phyloP scores from a whole-genome alignment of 2,113 vertebrate species.

The Donacobius atricapilla region DNA sequence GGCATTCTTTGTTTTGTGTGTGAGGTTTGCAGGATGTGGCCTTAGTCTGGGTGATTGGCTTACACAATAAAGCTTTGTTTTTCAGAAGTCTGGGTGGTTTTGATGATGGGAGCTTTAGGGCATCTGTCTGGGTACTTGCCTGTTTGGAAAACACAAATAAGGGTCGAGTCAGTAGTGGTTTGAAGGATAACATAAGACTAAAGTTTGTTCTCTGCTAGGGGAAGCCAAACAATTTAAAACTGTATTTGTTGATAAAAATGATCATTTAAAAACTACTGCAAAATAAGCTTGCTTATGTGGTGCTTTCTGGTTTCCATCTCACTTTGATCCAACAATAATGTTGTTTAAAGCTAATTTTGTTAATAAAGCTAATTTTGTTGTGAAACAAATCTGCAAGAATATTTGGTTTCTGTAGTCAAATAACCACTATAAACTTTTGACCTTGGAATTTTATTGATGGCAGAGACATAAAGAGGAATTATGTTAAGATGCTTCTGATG shows the following conservation, averaged over 20 bases:
- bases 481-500: neutral
- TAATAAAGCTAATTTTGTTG: neutral
- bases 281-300: neutral
- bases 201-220: neutral
- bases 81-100: slow-evolving; percentile 86
- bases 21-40: slow-evolving; percentile 91
- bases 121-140: slow-evolving; percentile 88
- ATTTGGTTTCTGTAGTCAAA: neutral
- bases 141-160: slow-evolving; percentile 49
- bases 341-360: neutral
- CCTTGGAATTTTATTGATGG: neutral
- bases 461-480: neutral
- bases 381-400: neutral
- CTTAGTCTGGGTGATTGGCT: slow-evolving; percentile 93
- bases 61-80: slow-evolving; percentile 94
- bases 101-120: slow-evolving; percentile 72
- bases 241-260: neutral
- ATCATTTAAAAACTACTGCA: neutral
- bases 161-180: neutral
- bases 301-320: neutral
- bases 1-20: slow-evolving; percentile 82
- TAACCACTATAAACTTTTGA: neutral
- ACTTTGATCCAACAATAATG: neutral
- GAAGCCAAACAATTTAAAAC: neutral
- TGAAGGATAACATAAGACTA: neutral